Evolutionary conservation across 2,797 vertebrate species (phyloP), one percentile per base, ranked within the genome.

Genomic region (Phalanger gymnotis): DNA sequence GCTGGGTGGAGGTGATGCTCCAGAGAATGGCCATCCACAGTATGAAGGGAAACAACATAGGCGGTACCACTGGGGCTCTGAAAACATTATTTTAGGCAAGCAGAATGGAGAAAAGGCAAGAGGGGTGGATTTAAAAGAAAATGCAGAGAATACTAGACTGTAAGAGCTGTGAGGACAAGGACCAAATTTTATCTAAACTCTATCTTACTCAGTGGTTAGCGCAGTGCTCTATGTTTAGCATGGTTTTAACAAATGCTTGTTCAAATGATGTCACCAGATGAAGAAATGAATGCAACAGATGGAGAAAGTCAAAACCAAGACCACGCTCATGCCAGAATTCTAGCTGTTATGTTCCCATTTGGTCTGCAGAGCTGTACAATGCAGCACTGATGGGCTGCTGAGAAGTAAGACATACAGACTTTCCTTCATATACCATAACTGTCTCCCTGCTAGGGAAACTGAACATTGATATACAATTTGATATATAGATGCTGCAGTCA

Each of bases 21-120:
- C 47, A 40, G 0, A 51, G 55, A 3, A 0, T 0, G 2, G 40
- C 31, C 25, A n/a, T 54, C 57, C 53, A 34, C 73, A 22, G 0
- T 0, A n/a, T 53, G 27, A 13, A 53, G 73, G 66, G 28, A 53
- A 58, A 25, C 1, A 27, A 30, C 56, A 40, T 40, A 53, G 19
- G 58, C 47, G 94, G 53, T 0, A 0, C 27, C 81, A 92, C 34
- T 54, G 54, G 92, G 55, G 92, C 92, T 96, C 47, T 3, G 91
- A 51, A 54, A 90, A 58, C 87, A 95, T 94, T 90, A 56, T 89
- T 5, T 10, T 0, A 54, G 73, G 73, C 93, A 87, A 90, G 52
- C 3, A 66, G n/a, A 73, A 53, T 53, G 91, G 95, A 7, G 3
- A 81, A 93, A 61, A 94, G 81, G 22, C 91, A 25, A 0, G 13